Evolutionary conservation across 2,797 vertebrate species (phyloP).

Genomic region (Enteromius viviparus): DNA sequence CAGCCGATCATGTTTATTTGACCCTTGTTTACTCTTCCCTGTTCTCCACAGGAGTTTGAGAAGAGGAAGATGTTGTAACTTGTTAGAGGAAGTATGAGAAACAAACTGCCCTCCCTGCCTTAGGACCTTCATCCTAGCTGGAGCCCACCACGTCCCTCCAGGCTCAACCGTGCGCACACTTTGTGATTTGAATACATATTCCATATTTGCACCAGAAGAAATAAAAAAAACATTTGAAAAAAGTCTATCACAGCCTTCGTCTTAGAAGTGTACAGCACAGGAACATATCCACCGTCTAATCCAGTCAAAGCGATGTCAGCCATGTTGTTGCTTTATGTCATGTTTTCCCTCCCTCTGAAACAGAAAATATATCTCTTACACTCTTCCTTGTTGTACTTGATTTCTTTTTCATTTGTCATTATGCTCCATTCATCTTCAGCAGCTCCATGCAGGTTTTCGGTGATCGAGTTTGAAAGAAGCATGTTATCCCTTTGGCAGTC

Average conservation of each 20-base stretch:
- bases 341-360: slow-evolving; percentile 65
- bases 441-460: not conserved
- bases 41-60: slow-evolving; percentile 90
- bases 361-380: slow-evolving; percentile 60
- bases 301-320: slow-evolving; percentile 22
- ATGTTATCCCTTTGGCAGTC: not conserved
- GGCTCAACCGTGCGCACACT: slow-evolving; percentile 7
- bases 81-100: slow-evolving; percentile 56
- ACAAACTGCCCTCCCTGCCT: slow-evolving; percentile 54
- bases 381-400: slow-evolving; percentile 17
- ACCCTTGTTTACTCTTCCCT: slow-evolving; percentile 56
- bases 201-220: slow-evolving; percentile 28
- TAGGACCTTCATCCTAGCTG: slow-evolving; percentile 63
- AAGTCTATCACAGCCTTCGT: slow-evolving; percentile 31
- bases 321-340: slow-evolving; percentile 39
- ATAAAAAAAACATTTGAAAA: slow-evolving; percentile 17
- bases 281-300: slow-evolving; percentile 35
- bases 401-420: not conserved
- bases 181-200: slow-evolving; percentile 39
- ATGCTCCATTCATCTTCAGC: not conserved
- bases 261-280: slow-evolving; percentile 41
- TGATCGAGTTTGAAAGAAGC: slow-evolving; percentile 1
- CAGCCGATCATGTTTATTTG: slow-evolving; percentile 18
- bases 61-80: slow-evolving; percentile 95
- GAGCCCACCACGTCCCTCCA: slow-evolving; percentile 34